Evolutionary conservation across 2,113 vertebrate species (phyloP).

Genomic region (Vulpes ferrilata): DNA sequence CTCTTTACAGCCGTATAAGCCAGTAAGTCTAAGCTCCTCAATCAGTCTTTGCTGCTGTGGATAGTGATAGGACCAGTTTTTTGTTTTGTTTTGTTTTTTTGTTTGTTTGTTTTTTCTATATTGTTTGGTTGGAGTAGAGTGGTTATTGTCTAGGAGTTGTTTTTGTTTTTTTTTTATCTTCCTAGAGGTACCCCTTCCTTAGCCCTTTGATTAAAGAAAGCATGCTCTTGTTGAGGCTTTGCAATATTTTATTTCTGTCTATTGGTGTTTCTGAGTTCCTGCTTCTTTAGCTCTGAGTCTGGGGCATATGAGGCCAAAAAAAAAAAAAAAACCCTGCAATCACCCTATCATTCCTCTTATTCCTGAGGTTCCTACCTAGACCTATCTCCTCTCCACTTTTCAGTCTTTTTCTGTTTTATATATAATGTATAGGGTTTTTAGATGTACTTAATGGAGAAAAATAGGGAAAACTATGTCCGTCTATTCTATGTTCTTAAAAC

Average conservation of each 20-base stretch:
- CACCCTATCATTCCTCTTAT: background rate
- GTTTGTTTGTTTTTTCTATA: background rate
- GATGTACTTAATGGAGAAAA: background rate
- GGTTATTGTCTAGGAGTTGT: background rate
- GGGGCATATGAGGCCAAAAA: background rate
- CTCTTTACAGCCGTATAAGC: background rate
- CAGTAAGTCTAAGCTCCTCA: background rate
- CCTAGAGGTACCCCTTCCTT: background rate
- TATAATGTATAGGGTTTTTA: background rate
- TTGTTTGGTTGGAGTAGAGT: background rate
- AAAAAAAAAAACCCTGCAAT: background rate
- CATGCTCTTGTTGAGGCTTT: background rate
- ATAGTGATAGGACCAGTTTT: background rate
- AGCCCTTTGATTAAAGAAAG: background rate
- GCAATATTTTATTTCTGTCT: background rate
- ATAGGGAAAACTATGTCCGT: background rate
- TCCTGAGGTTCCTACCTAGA: background rate
- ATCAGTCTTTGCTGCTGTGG: background rate
- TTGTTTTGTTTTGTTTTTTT: too few species aligned
- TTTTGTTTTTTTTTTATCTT: background rate
- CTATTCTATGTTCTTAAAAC: background rate
- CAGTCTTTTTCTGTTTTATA: background rate
- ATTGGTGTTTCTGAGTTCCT: background rate
- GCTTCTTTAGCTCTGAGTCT: background rate
- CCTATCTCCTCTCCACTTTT: background rate